Base-by-base conservation (phyloP, 2,888 invertebrate genomes). In the Ochropleura plecta region DNA sequence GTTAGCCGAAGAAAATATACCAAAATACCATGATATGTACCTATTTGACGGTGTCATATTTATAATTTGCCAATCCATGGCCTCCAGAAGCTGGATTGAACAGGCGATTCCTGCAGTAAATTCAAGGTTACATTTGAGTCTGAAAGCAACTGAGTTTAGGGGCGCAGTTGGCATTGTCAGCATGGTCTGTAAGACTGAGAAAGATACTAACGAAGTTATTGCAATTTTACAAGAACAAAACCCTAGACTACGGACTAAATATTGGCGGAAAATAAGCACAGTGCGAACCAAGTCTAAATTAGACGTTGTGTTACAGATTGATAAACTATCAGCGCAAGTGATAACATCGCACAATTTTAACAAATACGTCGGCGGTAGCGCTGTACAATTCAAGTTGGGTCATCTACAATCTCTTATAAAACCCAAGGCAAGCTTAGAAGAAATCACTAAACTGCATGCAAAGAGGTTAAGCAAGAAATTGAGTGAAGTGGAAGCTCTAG, bases 41-140 rank as follows among this genome's bases (percentile, higher is more conserved):
- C 79, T 96, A 42, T 95, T 95, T 70, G 96, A 96, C 68, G 96
- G 96, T 3, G 95, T 95, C 0, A 95, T 96, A 14, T 96, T 96
- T 73, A 91, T 95, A 3, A 96, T 96, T 14, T 95, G 95, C 57
- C 91, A 92, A 9, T 90, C 93, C 70, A 91, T 92, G 84, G 42
- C 74, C 1, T 91, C 96, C 0, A 91, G 93, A 30, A 57, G 83
- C 5, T 95, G 95, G 94, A 91, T 95, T 3, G 94, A 95, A 73
- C 77, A 89, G 0, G 85, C 88, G 3, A 82, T 96, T 8, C 49
- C 78, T 3, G 59, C 76, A 6, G 88, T 95, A 0, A 94, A 93
- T 74, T 68, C 82, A 0, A 92, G 85, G 68, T 70, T 95, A 46
- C 84, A 91, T 53, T 85, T 90, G 0, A 90, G 89, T 77, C 86